A percentile compares a stretch with the other conserved stretches of the same genome.
Conservation (phyloP, 2,113 vertebrate species). For the Corythoichthys intestinalis region DNA sequence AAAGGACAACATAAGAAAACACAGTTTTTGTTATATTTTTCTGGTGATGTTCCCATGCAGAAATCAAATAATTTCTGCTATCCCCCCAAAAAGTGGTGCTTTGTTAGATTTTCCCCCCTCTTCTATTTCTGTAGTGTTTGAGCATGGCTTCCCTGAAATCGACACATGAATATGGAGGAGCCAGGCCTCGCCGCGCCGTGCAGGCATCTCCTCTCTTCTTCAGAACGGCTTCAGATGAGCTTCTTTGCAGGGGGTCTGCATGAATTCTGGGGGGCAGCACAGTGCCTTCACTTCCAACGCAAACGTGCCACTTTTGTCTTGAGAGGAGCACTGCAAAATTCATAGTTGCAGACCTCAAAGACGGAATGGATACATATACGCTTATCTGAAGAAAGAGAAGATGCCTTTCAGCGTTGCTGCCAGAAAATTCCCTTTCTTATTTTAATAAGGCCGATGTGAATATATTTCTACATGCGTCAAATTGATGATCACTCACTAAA, state of each 20-base stretch:
- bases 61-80: slow-evolving; percentile 28
- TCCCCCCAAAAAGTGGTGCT: slow-evolving; percentile 8
- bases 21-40: slow-evolving; percentile 4
- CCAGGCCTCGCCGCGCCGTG: slow-evolving; percentile 31
- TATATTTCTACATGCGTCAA: not conserved
- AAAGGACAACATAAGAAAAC: slow-evolving; percentile 16
- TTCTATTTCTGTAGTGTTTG: slow-evolving; percentile 18
- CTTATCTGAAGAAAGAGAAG: slow-evolving; percentile 13
- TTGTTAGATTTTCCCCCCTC: slow-evolving; percentile 37
- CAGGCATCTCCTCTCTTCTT: slow-evolving; percentile 44
- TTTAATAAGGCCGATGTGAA: slow-evolving; percentile 5
- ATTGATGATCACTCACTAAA: slow-evolving; percentile 35
- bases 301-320: slow-evolving; percentile 57
- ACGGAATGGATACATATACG: slow-evolving; percentile 36
- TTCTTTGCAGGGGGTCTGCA: slow-evolving; percentile 59
- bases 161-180: slow-evolving; percentile 62
- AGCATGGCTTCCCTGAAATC: slow-evolving; percentile 27
- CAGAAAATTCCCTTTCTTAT: slow-evolving; percentile 1
- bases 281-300: slow-evolving; percentile 34
- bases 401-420: slow-evolving; percentile 7
- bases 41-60: slow-evolving; percentile 26
- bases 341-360: slow-evolving; percentile 47
- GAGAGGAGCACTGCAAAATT: slow-evolving; percentile 58
- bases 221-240: slow-evolving; percentile 54
- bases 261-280: slow-evolving; percentile 45